phyloP scores from a whole-genome alignment of 30 jellyfish, hydroid and myxozoan species.

The Chironex yamaguchii region DNA sequence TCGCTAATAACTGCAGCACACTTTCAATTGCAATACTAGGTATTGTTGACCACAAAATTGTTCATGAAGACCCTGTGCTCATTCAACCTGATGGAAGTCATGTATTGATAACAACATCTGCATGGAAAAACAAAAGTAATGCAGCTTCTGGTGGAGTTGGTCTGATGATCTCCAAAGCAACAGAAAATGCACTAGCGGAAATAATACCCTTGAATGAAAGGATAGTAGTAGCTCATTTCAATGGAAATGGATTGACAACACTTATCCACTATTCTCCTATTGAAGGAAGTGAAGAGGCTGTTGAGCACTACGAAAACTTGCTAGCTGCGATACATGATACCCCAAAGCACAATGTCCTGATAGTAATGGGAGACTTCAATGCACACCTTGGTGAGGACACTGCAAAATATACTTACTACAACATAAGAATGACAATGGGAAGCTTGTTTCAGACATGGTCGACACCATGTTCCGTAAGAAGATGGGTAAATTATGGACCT shows the following conservation, averaged over 20 bases:
- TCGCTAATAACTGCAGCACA: not conserved
- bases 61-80: not conserved
- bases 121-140: slow-evolving; percentile 20
- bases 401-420: slow-evolving; percentile 42
- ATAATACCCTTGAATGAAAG: slow-evolving; percentile 20
- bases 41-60: slow-evolving; percentile 31
- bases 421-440: slow-evolving; percentile 31
- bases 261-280: slow-evolving; percentile 20
- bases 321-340: not conserved
- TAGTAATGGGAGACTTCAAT: slow-evolving; percentile 57
- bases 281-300: slow-evolving; percentile 45
- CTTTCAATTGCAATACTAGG: not conserved
- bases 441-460: not conserved
- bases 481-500: slow-evolving; percentile 39
- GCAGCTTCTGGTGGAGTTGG: slow-evolving; percentile 55
- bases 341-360: slow-evolving; percentile 33
- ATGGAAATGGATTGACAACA: slow-evolving; percentile 38
- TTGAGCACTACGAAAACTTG: slow-evolving; percentile 35
- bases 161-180: not conserved
- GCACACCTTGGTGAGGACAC: slow-evolving; percentile 47
- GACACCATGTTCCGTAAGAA: slow-evolving; percentile 17
- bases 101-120: slow-evolving; percentile 6
- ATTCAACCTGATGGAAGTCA: not conserved
- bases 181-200: slow-evolving; percentile 5
- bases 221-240: slow-evolving; percentile 21